Evolutionary conservation across 2,888 invertebrate species (phyloP).

Genomic region (Dexiosoma caninum): DNA sequence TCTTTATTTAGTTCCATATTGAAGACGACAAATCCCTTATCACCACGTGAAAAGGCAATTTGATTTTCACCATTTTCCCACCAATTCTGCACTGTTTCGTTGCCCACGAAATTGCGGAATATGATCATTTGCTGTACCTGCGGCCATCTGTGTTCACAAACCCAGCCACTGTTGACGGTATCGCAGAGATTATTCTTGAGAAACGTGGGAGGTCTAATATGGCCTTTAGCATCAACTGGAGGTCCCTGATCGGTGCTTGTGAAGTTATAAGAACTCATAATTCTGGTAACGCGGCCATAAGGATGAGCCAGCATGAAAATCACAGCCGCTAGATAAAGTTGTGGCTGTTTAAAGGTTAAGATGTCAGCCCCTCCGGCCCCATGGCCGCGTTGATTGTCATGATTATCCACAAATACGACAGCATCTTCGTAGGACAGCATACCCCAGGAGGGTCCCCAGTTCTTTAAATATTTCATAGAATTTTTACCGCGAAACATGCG

Average conservation of each 20-base stretch:
- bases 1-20: constrained; percentile 81
- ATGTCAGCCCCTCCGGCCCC: constrained; percentile 81
- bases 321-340: constrained; percentile 85
- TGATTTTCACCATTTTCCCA: constrained; percentile 88
- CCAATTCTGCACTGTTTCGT: constrained; percentile 81
- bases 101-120: constrained; percentile 84
- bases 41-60: constrained; percentile 88
- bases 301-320: constrained; percentile 92
- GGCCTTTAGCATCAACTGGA: constrained; percentile 80
- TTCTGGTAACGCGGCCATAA: constrained; percentile 83
- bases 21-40: constrained; percentile 85
- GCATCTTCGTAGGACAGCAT: constrained; percentile 80
- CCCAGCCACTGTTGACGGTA: constrained; percentile 80
- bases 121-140: constrained; percentile 86
- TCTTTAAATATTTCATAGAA: constrained; percentile 81
- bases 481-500: constrained; percentile 80
- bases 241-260: constrained; percentile 81
- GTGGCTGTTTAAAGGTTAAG: constrained; percentile 79
- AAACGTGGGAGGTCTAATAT: constrained; percentile 82
- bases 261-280: constrained; percentile 91
- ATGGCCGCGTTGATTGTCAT: constrained; percentile 91
- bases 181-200: constrained; percentile 81
- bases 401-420: constrained; percentile 90
- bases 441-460: constrained; percentile 83
- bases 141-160: constrained; percentile 90